Evolutionary conservation across 2,113 vertebrate genomes (phyloP).

Genomic region (Cyphomyrus discorhynchus): DNA sequence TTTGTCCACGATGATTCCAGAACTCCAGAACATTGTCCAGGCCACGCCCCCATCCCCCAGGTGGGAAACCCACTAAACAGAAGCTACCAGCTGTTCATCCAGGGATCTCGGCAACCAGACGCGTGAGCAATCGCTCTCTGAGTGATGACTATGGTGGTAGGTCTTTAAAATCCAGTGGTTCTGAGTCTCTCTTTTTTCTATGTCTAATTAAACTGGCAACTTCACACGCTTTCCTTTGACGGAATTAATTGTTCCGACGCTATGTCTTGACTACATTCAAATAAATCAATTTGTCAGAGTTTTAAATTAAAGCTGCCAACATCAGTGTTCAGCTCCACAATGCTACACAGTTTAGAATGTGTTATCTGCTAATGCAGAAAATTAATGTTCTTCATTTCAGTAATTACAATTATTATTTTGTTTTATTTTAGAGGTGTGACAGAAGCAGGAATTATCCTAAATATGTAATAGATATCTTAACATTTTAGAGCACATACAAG

Average conservation of each 20-base stretch:
- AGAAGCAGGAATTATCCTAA: neutral
- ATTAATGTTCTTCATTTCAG: constrained; percentile 7
- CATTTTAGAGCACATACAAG: neutral
- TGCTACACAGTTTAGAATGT: neutral
- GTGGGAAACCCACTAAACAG: no score
- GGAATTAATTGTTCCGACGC: neutral
- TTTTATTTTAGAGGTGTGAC: neutral
- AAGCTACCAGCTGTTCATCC: neutral
- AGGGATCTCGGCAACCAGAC: neutral
- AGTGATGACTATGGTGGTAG: neutral
- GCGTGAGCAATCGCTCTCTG: no score
- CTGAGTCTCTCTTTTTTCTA: neutral
- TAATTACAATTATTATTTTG: neutral
- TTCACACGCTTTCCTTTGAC: constrained; percentile 2
- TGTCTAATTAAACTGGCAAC: neutral
- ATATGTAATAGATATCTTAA: neutral
- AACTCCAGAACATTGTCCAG: neutral
- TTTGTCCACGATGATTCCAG: neutral
- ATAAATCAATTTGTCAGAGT: constrained; percentile 10
- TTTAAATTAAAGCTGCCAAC: constrained; percentile 5
- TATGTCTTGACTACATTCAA: neutral
- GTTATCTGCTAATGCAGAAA: constrained; percentile 6
- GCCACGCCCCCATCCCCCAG: neutral
- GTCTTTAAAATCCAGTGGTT: neutral
- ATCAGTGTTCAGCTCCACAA: neutral